phyloP scores from a whole-genome alignment of 2,113 vertebrate genomes.

The Coptodon rendalli region DNA sequence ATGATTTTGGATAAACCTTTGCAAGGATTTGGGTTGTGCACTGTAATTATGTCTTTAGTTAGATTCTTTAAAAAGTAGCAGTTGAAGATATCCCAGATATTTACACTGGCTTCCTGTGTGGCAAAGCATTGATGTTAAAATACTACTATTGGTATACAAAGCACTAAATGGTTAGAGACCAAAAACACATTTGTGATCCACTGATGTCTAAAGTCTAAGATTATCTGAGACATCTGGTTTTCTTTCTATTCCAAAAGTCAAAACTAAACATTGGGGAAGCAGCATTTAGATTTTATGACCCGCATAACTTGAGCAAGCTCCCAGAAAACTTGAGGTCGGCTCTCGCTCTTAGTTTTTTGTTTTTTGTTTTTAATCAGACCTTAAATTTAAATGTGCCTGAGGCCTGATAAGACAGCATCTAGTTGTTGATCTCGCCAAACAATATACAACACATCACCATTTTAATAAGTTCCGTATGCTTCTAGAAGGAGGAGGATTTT shows the following conservation, averaged over 20 bases:
- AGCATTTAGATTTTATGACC: neutral
- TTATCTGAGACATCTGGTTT: neutral
- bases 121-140: neutral
- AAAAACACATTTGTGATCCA: neutral
- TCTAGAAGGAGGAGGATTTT: neutral
- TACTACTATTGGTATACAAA: neutral
- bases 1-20: neutral
- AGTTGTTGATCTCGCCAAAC: neutral
- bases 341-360: neutral
- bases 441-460: neutral
- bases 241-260: neutral
- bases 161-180: neutral
- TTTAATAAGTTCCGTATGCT: neutral
- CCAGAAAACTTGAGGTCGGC: neutral
- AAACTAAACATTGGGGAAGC: neutral
- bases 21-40: neutral
- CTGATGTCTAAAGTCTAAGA: neutral
- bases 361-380: neutral
- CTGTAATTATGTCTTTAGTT: neutral
- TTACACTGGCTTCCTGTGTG: neutral
- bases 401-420: neutral
- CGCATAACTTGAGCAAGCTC: neutral
- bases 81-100: neutral
- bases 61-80: neutral
- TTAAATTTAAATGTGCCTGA: neutral